Base-by-base conservation (phyloP, 2,888 invertebrate species). In the Clitarchus hookeri region DNA sequence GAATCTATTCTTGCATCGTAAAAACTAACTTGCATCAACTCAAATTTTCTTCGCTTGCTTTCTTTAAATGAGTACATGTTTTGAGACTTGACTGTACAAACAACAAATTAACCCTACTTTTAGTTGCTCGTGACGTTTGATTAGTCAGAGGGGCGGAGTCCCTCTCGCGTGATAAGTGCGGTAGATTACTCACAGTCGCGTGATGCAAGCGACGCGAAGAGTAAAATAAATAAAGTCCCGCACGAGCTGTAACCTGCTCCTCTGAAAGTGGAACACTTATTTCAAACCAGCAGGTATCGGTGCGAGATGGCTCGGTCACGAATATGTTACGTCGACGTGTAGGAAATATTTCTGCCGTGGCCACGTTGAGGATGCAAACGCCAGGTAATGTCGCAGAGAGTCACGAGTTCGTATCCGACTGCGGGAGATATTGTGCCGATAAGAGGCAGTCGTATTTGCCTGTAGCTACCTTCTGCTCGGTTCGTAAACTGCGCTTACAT, bases 231-330 rank as follows among this genome's bases (percentile, higher is more conserved):
- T 16, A 6, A 65, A 65, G 65, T 65, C 16, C 65, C 65, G n/a
- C 65, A 23, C 1, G 65, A 12, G 23, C 23, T 65, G 65, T n/a
- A 65, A n/a, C 65, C 65, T 65, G 23, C n/a, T 65, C 19, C 65
- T 65, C 65, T 65, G 16, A 65, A 65, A 65, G 65, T 65, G 65
- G 65, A 65, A n/a, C 65, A 65, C 65, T 65, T n/a, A 65, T 65
- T n/a, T 65, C n/a, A 19, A 65, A 65, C 65, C 19, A 65, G n/a
- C 19, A 65, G 8, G n/a, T 23, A 23, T 23, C n/a, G 65, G 23
- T 65, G 65, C 65, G 65, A 48, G 48, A 48, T 48, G 16, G 6
- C 48, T 48, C 48, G 48, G 48, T 48, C 48, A 48, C 48, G 48
- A 48, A 16, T 48, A 48, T 16, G 48, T 48, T 48, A 48, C 6